Base-by-base conservation (phyloP, 2,113 vertebrate species). In the Terrapene triunguis region DNA sequence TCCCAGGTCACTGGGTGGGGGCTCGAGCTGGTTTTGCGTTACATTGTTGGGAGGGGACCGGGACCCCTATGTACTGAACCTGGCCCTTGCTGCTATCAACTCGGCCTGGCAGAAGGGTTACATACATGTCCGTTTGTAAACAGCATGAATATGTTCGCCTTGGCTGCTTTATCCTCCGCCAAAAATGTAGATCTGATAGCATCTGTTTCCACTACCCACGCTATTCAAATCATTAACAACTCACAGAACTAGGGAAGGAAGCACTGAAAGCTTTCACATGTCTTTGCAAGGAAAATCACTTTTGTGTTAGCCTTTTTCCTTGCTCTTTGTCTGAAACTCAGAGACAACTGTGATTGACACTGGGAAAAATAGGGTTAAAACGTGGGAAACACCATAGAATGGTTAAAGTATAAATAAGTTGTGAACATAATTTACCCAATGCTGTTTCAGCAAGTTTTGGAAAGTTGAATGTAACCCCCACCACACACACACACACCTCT, bases 181-280 rank as follows among this genome's bases (percentile, higher is more conserved):
- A 98, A 98, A 98, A 97, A 95, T 95, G 89, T 92, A 96, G 97
- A 95, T 96, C 95, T 78, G 97, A 98, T 97, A 98, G 97, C 98
- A 98, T 98, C 98, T 98, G 98, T 98, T 98, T 98, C 98, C 84
- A 98, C 98, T 98, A 98, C 97, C 94, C 97, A 93, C 74, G 51
- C 95, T 96, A 97, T 97, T 95, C 96, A 96, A 97, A 96, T 97
- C 95, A 97, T 98, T 96, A 98, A 97, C 98, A 97, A 95, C 94
- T 94, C 97, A 88, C 82, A 97, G 97, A 94, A 93, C 87, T 12
- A 95, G 96, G 96, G 95, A 97, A 97, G 96, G 94, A 95, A 98
- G 96, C 96, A 97, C 96, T 97, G 94, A 98, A 96, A 97, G 92
- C 82, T 96, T 98, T 97, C 97, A 94, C 93, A 91, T 97, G 96